A percentile compares a stretch with the other conserved stretches of the same genome.
phyloP scores from a whole-genome alignment of 2,888 invertebrate species.

The Crioceris asparagi region DNA sequence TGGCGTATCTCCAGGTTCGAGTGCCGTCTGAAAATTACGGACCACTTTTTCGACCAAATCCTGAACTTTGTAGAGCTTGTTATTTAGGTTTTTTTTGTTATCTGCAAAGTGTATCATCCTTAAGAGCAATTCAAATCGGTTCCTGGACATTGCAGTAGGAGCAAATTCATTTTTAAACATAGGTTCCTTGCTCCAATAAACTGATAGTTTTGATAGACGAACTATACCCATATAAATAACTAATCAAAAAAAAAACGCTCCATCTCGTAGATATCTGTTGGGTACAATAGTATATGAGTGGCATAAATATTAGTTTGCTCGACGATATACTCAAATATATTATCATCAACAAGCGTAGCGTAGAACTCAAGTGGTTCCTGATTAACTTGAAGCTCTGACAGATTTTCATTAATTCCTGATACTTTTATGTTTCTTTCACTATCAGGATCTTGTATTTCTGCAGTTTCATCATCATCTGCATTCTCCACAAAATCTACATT shows the following conservation, averaged over 20 bases:
- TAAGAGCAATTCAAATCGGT: conserved; percentile 4
- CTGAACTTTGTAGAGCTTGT: conserved; percentile 5
- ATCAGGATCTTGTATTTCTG: conserved; percentile 1
- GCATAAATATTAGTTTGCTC: conserved; percentile 16
- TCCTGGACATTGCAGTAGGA: conserved; percentile 2
- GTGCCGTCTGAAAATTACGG: conserved; percentile 8
- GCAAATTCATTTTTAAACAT: conserved; percentile 6
- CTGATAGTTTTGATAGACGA: conserved; percentile 15
- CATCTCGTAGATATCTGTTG: conserved; percentile 7
- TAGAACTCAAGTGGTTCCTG: conserved; percentile 1
- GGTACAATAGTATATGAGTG: conserved; percentile 10
- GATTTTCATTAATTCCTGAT: conserved; percentile 4
- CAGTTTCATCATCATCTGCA: conserved; percentile 4
- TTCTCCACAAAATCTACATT: too few relatives aligned
- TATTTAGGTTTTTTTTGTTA: conserved; percentile 4
- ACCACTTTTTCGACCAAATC: conserved; percentile 6
- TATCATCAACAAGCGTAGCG: conserved; percentile 10
- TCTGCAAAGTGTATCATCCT: conserved; percentile 4
- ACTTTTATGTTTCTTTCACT: conserved; percentile 1
- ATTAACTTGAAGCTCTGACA: conserved; percentile 1
- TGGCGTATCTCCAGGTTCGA: conserved; percentile 6
- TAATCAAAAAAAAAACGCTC: conserved; percentile 6
- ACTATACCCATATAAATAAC: conserved; percentile 19
- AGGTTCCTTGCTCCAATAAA: conserved; percentile 22
- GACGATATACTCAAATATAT: conserved; percentile 13